These are phyloP conservation scores for Patella ulyssiponensis DNA, from an alignment of 2,888 invertebrate species.

Conservation along the genomic window DNA sequence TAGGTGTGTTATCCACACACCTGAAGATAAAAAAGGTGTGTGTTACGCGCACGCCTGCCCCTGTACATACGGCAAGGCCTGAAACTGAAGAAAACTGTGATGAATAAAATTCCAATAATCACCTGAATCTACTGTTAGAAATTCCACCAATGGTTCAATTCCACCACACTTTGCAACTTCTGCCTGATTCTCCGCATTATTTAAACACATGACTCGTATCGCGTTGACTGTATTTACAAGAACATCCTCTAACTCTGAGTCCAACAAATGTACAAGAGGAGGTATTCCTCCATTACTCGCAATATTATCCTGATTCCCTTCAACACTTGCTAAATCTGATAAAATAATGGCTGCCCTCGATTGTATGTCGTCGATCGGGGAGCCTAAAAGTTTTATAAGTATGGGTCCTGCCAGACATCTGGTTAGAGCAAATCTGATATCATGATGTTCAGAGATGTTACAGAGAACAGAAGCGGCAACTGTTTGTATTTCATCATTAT, in stretches of 20 bases:
- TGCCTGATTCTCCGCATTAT: slow-evolving; percentile 65
- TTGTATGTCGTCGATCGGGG: slow-evolving; percentile 69
- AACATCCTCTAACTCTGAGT: slow-evolving; percentile 70
- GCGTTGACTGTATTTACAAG: slow-evolving; percentile 71
- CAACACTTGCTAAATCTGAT: slow-evolving; percentile 69
- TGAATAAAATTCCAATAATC: no score
- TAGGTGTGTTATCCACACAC: no score
- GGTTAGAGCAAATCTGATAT: slow-evolving; percentile 63
- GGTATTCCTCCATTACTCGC: slow-evolving; percentile 64
- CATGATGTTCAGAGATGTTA: slow-evolving; percentile 69
- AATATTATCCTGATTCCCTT: slow-evolving; percentile 63
- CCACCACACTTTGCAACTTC: slow-evolving; percentile 63
- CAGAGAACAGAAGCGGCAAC: slow-evolving; percentile 70
- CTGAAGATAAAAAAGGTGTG: no score
- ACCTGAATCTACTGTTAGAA: slow-evolving; percentile 69
- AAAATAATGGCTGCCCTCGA: slow-evolving; percentile 69
- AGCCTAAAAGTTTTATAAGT: slow-evolving; percentile 65
- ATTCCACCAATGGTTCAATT: slow-evolving; percentile 68
- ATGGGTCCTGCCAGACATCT: slow-evolving; percentile 61
- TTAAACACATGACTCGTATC: slow-evolving; percentile 68
- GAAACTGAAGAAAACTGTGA: no score
- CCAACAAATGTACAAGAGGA: slow-evolving; percentile 65
- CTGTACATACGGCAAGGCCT: no score
- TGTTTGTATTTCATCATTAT: slow-evolving; percentile 65
- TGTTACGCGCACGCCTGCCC: no score